Percentiles rank a stretch among this genome's conserved stretches.
phyloP scores from a whole-genome alignment of 2,113 vertebrate species.

The Carollia perspicillata region DNA sequence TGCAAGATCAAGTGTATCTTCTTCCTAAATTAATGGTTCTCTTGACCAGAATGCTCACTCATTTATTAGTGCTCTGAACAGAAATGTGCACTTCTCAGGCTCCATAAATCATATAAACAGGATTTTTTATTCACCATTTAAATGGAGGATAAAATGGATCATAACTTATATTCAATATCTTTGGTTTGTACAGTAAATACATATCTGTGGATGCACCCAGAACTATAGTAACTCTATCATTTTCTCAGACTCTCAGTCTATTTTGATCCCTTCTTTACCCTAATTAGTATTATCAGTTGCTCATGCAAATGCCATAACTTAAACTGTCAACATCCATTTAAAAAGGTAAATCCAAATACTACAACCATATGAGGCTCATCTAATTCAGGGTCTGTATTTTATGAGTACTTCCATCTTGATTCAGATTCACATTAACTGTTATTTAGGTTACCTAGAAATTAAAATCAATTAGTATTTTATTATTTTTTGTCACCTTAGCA shows the following conservation, averaged over 20 bases:
- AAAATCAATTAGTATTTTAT: background rate
- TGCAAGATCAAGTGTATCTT: conserved; percentile 52
- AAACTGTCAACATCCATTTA: background rate
- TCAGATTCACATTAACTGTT: background rate
- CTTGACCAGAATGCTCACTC: conserved; percentile 24
- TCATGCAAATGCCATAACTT: background rate
- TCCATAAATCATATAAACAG: conserved; percentile 51
- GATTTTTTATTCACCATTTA: conserved; percentile 37
- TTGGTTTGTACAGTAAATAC: background rate
- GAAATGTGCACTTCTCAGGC: conserved; percentile 30
- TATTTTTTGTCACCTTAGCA: background rate
- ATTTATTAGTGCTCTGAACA: conserved; percentile 47
- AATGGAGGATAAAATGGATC: conserved; percentile 38
- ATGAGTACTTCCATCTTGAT: background rate
- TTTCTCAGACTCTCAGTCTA: background rate
- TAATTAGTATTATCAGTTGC: background rate
- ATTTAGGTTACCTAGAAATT: background rate
- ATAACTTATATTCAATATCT: background rate
- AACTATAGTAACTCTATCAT: background rate
- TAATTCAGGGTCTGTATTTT: background rate
- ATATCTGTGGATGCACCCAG: background rate
- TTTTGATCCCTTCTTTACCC: background rate
- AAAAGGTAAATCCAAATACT: background rate
- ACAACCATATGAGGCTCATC: background rate
- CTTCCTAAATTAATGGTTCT: conserved; percentile 51